phyloP scores from a whole-genome alignment of 1,140 invertebrate genomes.

The Phymorhynchus buccinoides region DNA sequence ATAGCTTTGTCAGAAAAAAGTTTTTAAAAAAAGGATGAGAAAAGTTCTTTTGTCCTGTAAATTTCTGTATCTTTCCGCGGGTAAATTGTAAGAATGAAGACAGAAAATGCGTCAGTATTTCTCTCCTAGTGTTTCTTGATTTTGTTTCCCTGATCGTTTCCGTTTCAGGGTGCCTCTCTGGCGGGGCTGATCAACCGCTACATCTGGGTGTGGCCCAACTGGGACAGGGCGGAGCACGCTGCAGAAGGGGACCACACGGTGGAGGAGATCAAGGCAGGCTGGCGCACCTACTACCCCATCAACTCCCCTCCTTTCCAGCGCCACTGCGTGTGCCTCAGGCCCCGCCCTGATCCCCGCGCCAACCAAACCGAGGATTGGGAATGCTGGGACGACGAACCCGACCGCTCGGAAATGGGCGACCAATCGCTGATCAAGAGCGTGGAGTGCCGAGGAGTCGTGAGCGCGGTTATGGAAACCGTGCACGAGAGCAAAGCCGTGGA shows the following conservation, averaged over 20 bases:
- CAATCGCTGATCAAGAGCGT: constrained; percentile 30
- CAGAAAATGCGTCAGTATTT: too few species aligned
- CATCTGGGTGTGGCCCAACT: constrained; percentile 67
- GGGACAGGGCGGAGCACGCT: constrained; percentile 52
- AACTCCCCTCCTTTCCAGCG: not conserved
- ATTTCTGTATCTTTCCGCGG: too few species aligned
- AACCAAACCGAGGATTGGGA: not conserved
- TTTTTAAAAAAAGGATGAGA: too few species aligned
- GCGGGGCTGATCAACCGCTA: constrained; percentile 56
- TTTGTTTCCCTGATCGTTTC: too few species aligned
- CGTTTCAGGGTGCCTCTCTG: constrained; percentile 55
- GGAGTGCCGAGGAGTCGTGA: constrained; percentile 43
- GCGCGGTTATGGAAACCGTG: constrained; percentile 41
- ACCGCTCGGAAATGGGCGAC: constrained; percentile 27
- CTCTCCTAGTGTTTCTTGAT: too few species aligned
- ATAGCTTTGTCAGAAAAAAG: too few species aligned
- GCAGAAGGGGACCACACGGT: constrained; percentile 39
- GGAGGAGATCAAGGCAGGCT: constrained; percentile 43
- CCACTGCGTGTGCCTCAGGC: constrained; percentile 35
- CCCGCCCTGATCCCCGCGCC: not conserved
- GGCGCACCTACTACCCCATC: constrained; percentile 6
- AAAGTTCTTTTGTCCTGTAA: too few species aligned
- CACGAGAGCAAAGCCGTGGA: constrained; percentile 45
- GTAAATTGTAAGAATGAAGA: too few species aligned
- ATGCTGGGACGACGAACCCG: constrained; percentile 15